These are phyloP conservation scores for Leucoraja erinaceus DNA, from an alignment of 2,113 vertebrate species.

Conservation along the genomic window DNA sequence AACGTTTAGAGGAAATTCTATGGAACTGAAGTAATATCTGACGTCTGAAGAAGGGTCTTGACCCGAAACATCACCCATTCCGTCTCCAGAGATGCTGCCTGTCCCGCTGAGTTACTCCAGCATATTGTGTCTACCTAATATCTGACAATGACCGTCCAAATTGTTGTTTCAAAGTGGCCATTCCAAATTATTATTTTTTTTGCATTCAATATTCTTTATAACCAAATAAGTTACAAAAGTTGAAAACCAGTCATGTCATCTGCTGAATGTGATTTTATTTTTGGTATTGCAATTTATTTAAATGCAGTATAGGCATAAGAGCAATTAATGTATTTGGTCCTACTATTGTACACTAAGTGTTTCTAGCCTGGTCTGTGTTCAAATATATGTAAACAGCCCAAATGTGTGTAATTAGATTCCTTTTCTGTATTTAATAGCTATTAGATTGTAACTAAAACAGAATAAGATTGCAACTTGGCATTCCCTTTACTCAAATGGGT, in stretches of 20 bases:
- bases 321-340: background rate
- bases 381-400: background rate
- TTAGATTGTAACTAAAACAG: constrained; percentile 4
- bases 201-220: background rate
- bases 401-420: background rate
- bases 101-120: too few species aligned
- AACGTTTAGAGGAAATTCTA: background rate
- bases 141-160: background rate
- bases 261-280: background rate
- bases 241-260: background rate
- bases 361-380: background rate
- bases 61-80: too few species aligned
- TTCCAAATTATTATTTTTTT: constrained; percentile 16
- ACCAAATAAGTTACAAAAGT: background rate
- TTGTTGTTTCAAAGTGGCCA: background rate
- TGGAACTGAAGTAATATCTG: background rate
- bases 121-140: too few species aligned
- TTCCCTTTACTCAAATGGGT: background rate
- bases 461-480: background rate
- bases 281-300: background rate
- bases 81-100: too few species aligned
- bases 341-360: constrained; percentile 1
- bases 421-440: background rate
- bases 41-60: too few species aligned
- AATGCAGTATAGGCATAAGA: background rate